phyloP scores from a whole-genome alignment of 2,113 vertebrate genomes.

The Heptranchias perlo region DNA sequence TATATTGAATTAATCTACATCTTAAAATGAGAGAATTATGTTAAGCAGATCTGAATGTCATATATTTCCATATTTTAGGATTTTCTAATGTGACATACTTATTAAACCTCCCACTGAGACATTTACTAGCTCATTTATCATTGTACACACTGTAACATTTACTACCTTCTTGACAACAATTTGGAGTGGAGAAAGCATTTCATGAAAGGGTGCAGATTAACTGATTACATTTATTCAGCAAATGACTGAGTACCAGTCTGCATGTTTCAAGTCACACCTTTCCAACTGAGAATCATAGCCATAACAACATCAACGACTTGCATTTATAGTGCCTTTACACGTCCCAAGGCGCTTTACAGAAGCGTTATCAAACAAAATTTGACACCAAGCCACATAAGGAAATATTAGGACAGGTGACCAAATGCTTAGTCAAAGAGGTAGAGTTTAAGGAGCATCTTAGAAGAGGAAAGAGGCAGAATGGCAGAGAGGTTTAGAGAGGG shows the following conservation, averaged over 20 bases:
- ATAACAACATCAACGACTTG: no score
- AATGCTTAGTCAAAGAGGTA: no score
- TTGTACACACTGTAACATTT: not conserved
- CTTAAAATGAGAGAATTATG: not conserved
- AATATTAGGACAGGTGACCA: no score
- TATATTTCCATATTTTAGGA: not conserved
- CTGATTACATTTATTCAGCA: not conserved
- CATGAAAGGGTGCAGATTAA: conserved; percentile 19
- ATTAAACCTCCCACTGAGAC: not conserved
- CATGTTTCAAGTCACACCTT: not conserved
- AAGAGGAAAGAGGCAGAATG: no score
- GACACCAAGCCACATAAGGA: no score
- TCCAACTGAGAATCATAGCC: not conserved
- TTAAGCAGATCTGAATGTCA: not conserved
- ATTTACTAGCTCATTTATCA: not conserved
- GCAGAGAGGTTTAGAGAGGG: no score
- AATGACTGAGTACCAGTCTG: no score
- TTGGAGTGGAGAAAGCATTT: not conserved
- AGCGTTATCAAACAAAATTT: no score
- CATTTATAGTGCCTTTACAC: no score
- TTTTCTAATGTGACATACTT: not conserved
- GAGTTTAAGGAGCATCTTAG: no score
- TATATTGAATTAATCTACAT: not conserved
- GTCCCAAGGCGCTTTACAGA: no score
- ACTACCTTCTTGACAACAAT: not conserved